Conservation (phyloP, 2,797 vertebrate genomes). For the Poliocrania exsul region DNA sequence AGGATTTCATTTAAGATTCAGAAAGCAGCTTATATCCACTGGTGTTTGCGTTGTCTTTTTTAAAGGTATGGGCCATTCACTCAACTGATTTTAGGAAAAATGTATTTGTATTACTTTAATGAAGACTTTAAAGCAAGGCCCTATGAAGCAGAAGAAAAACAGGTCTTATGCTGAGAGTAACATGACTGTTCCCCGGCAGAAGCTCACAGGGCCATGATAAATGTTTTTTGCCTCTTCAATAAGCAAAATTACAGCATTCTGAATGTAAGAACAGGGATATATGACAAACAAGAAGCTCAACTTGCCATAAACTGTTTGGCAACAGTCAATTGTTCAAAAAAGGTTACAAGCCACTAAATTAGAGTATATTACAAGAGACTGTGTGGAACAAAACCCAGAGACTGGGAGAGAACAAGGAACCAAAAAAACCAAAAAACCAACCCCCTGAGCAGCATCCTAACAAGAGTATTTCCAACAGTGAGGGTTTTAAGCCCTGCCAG, state of each 20-base stretch:
- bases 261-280: neutral
- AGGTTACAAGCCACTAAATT: neutral
- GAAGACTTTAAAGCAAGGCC: neutral
- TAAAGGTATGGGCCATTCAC: neutral
- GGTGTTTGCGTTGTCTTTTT: accelerated
- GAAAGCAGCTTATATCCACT: neutral
- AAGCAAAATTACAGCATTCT: neutral
- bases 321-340: neutral
- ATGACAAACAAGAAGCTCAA: neutral
- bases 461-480: neutral
- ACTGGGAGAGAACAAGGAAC: neutral
- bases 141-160: neutral
- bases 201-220: neutral
- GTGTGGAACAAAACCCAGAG: neutral
- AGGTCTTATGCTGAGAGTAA: neutral
- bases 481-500: neutral
- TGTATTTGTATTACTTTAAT: neutral
- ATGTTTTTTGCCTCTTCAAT: neutral
- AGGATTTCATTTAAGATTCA: neutral
- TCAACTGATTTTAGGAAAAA: neutral
- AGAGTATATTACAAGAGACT: neutral
- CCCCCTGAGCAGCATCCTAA: neutral
- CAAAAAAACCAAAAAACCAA: neutral
- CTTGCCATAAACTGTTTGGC: neutral
- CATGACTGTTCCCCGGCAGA: neutral